Conservation (phyloP, 2,113 vertebrate genomes). For the Myrmecophaga tridactyla region DNA sequence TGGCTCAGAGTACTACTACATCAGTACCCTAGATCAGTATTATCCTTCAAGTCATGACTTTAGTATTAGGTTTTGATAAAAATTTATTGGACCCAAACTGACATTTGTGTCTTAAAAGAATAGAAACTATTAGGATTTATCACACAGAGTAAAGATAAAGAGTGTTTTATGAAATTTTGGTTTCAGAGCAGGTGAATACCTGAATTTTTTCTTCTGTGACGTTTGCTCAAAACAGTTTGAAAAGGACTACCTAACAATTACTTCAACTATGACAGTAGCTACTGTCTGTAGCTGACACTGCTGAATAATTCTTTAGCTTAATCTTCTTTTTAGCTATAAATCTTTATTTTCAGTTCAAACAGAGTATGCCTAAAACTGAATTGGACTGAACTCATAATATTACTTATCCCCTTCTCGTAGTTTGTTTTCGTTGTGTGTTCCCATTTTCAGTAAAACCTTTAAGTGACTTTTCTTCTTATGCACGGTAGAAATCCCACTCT, state of each 20-base stretch:
- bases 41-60: not conserved
- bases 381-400: not conserved
- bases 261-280: not conserved
- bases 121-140: not conserved
- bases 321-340: not conserved
- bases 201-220: not conserved
- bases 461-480: not conserved
- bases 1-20: not conserved
- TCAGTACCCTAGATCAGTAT: not conserved
- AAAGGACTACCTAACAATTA: not conserved
- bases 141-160: not conserved
- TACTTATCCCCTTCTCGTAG: not conserved
- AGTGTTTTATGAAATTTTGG: not conserved
- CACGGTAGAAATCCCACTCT: not conserved
- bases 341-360: slow-evolving; percentile 13
- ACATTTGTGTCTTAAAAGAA: not conserved
- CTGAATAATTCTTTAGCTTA: not conserved
- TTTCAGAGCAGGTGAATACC: not conserved
- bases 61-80: not conserved
- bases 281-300: not conserved
- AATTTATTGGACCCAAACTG: not conserved
- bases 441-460: not conserved
- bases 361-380: not conserved
- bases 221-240: not conserved
- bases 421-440: slow-evolving; percentile 6